Evolutionary conservation across 2,797 vertebrate genomes (phyloP).

Genomic region (Dryobates pubescens): DNA sequence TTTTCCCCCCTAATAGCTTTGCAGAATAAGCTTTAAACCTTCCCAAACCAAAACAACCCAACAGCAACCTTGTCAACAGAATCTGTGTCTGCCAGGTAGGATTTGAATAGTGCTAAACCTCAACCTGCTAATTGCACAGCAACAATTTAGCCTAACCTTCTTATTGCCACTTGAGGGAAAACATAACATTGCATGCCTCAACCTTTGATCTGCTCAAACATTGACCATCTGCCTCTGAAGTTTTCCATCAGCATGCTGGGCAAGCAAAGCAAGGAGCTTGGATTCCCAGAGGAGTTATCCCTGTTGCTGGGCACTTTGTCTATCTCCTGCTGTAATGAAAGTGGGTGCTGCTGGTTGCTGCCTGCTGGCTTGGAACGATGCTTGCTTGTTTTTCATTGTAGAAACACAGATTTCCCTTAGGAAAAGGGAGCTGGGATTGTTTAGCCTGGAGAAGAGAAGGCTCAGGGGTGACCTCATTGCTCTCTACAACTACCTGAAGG

Average conservation of each 20-base stretch:
- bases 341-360: neutral
- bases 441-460: too few relatives aligned
- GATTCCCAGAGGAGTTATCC: neutral
- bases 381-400: neutral
- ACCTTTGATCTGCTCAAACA: neutral
- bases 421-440: too few relatives aligned
- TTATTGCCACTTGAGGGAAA: neutral
- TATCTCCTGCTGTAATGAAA: neutral
- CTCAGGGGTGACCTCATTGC: too few relatives aligned
- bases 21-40: neutral
- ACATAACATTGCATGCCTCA: neutral
- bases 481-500: too few relatives aligned
- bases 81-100: neutral
- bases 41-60: neutral
- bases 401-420: too few relatives aligned
- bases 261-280: too few relatives aligned
- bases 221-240: neutral
- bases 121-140: neutral
- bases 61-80: neutral
- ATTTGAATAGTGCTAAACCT: slow-evolving; percentile 14
- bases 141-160: neutral
- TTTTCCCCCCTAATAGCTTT: neutral
- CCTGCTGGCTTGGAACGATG: neutral
- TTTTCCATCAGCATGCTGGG: neutral
- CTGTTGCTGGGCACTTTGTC: neutral